These are phyloP conservation scores for Aspiorhynchus laticeps DNA, from an alignment of 2,113 vertebrate species.

Conservation along the genomic window DNA sequence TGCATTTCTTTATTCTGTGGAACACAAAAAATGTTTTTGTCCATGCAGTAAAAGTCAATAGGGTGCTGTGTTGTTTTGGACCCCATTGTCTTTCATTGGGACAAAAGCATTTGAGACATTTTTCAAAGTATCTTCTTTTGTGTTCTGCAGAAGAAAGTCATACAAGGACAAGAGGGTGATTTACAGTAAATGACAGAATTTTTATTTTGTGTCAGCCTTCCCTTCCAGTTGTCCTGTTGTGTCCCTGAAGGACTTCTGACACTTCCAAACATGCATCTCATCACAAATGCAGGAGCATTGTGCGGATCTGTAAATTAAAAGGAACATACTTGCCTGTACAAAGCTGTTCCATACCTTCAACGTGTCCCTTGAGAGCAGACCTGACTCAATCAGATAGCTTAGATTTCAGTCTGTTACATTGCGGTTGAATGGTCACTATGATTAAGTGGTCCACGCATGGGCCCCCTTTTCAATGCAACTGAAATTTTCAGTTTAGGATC, in stretches of 20 bases:
- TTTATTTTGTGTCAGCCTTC: background rate
- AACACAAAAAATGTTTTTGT: background rate
- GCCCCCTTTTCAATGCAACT: background rate
- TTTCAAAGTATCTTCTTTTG: background rate
- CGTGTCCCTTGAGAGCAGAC: constrained; percentile 4
- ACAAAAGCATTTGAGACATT: background rate
- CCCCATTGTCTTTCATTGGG: background rate
- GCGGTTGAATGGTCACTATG: background rate
- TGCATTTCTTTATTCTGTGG: background rate
- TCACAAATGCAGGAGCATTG: background rate
- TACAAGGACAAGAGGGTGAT: background rate
- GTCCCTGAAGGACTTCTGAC: background rate
- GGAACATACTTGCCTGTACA: background rate
- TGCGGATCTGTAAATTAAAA: constrained; percentile 14
- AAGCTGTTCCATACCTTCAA: constrained; percentile 31
- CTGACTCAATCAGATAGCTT: constrained; percentile 13
- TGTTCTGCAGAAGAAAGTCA: background rate
- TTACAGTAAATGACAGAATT: no score
- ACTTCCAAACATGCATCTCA: background rate
- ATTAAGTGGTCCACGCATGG: background rate
- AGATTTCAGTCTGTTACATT: constrained; percentile 17
- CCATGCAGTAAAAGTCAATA: background rate
- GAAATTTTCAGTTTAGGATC: background rate
- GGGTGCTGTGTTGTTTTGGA: background rate
- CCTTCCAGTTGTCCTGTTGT: background rate